Conservation (phyloP, 2,888 invertebrate genomes). For the Leptopilina syphax region DNA sequence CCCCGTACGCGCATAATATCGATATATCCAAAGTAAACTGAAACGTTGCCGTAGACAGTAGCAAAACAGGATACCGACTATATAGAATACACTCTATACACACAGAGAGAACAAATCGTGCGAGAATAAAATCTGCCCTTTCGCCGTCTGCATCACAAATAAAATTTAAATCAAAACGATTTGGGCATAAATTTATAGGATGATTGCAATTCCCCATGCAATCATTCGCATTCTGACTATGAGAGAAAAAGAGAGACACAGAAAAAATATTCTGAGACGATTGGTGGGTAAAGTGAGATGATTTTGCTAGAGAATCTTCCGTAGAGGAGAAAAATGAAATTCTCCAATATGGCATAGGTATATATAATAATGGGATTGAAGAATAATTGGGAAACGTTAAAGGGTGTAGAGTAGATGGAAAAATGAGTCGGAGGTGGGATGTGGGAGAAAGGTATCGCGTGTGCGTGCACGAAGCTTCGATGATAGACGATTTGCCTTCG, state of each 20-base stretch:
- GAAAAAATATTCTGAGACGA: neutral
- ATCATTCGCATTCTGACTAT: constrained; percentile 44
- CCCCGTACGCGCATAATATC: neutral
- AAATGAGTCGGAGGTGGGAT: constrained; percentile 31
- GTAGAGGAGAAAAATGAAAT: neutral
- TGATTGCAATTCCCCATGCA: constrained; percentile 48
- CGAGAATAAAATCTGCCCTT: constrained; percentile 50
- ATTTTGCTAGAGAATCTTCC: no score
- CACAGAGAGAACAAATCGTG: constrained; percentile 45
- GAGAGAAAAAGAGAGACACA: neutral
- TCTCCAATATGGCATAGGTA: neutral
- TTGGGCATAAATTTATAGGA: constrained; percentile 51
- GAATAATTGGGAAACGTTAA: constrained; percentile 18
- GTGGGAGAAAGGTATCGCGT: constrained; percentile 21
- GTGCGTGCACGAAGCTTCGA: constrained; percentile 48
- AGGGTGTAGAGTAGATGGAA: neutral
- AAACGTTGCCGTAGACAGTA: constrained; percentile 24
- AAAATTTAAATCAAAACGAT: constrained; percentile 40
- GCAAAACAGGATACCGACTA: constrained; percentile 25
- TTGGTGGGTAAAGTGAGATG: neutral
- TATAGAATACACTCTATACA: no score
- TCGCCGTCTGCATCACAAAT: constrained; percentile 29
- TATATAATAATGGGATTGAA: constrained; percentile 11
- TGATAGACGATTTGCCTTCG: constrained; percentile 52
- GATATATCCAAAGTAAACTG: neutral